Conservation (phyloP, 1,140 invertebrate species). For the Drosophila nannoptera region DNA sequence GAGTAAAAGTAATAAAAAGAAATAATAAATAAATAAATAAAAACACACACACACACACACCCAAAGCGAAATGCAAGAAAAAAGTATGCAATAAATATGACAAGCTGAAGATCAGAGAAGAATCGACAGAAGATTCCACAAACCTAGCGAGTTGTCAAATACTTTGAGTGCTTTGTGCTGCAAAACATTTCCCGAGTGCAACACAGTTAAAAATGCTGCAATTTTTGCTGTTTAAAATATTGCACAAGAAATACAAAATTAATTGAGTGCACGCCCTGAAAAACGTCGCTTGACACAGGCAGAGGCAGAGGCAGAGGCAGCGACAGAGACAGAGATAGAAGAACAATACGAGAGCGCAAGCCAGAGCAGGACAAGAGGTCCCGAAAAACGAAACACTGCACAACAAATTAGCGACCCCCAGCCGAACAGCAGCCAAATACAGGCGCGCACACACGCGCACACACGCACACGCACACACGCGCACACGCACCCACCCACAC, state of each 20-base stretch:
- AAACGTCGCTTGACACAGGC: too few species aligned
- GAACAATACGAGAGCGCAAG: slow-evolving; percentile 27
- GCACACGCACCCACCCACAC: slow-evolving; percentile 10
- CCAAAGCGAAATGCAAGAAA: not conserved
- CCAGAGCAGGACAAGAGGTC: slow-evolving; percentile 36
- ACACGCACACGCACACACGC: slow-evolving; percentile 11
- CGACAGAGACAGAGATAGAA: slow-evolving; percentile 23
- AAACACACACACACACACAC: slow-evolving; percentile 5
- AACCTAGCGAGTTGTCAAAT: slow-evolving; percentile 10
- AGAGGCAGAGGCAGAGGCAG: not conserved
- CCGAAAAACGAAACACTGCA: slow-evolving; percentile 34
- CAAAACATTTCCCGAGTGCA: slow-evolving; percentile 35
- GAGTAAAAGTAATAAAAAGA: slow-evolving; percentile 13
- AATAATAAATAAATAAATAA: slow-evolving; percentile 24
- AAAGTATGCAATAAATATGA: slow-evolving; percentile 4
- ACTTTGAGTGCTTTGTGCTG: slow-evolving; percentile 45
- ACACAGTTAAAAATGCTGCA: slow-evolving; percentile 60
- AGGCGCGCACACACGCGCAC: not conserved
- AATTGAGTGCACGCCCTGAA: slow-evolving; percentile 64
- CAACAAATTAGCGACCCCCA: slow-evolving; percentile 32
- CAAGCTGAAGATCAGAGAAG: slow-evolving; percentile 15
- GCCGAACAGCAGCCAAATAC: not conserved
- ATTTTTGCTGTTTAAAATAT: slow-evolving; percentile 69
- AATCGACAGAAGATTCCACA: slow-evolving; percentile 6
- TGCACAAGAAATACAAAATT: slow-evolving; percentile 75